Conservation (phyloP, 1,140 invertebrate genomes). For the Ridgeia piscesae region DNA sequence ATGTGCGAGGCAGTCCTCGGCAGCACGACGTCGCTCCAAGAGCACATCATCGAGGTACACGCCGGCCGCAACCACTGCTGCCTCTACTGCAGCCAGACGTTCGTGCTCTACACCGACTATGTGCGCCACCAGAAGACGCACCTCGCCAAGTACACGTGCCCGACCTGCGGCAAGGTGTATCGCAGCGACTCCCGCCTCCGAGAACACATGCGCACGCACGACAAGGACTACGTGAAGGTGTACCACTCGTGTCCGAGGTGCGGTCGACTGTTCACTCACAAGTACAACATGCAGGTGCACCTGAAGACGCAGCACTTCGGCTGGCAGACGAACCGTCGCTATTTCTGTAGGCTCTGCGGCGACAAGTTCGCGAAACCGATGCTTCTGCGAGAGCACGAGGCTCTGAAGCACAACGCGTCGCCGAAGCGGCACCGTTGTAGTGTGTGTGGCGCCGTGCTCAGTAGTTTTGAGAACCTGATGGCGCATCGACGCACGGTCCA, state of each 20-base stretch:
- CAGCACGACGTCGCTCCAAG: background rate
- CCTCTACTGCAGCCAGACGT: background rate
- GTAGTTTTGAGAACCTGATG: background rate
- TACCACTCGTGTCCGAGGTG: conserved; percentile 24
- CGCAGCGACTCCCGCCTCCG: conserved; percentile 22
- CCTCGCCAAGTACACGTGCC: conserved; percentile 12
- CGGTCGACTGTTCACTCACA: conserved; percentile 18
- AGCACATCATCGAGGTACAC: background rate
- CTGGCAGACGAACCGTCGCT: conserved; percentile 21
- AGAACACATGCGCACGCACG: conserved; percentile 21
- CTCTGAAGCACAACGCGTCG: background rate
- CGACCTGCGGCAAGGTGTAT: conserved; percentile 13
- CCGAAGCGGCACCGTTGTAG: background rate
- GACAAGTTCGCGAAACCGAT: conserved; percentile 18
- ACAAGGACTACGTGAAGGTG: conserved; percentile 24
- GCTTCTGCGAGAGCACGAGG: conserved; percentile 20
- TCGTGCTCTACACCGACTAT: background rate
- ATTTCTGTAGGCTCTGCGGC: conserved; percentile 20
- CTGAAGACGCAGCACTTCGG: conserved; percentile 18
- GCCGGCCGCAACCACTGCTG: background rate
- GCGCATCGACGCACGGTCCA: background rate
- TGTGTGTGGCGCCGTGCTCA: background rate
- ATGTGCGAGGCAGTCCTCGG: background rate
- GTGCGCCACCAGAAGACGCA: background rate
- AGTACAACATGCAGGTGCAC: conserved; percentile 25